Percentiles rank a stretch among this genome's conserved stretches.
phyloP scores from a whole-genome alignment of 2,797 vertebrate genomes.

The Gadopsis bispinosus region DNA sequence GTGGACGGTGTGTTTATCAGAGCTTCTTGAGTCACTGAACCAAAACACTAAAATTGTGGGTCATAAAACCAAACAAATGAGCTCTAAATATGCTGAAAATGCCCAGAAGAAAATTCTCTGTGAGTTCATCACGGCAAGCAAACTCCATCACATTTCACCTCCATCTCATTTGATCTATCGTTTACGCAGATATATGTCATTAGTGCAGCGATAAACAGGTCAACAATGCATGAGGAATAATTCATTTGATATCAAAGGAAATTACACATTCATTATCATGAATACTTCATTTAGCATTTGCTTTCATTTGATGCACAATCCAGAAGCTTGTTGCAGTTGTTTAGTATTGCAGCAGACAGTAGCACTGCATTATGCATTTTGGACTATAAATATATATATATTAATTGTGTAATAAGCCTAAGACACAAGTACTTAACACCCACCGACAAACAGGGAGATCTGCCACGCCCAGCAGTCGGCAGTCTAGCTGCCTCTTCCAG shows the following conservation, averaged over 20 bases:
- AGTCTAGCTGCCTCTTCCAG: conserved; percentile 27
- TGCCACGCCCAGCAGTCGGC: conserved; percentile 21
- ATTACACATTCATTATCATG: background rate
- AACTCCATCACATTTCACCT: background rate
- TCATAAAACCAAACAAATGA: background rate
- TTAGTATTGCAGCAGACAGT: background rate
- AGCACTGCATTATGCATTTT: background rate
- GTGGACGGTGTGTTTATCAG: too few species aligned
- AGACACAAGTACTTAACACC: conserved; percentile 17
- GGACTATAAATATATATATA: too few species aligned
- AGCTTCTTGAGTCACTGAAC: too few species aligned
- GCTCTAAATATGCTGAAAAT: background rate
- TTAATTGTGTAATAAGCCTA: background rate
- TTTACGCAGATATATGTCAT: background rate
- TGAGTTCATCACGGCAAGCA: background rate
- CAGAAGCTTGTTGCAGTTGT: background rate
- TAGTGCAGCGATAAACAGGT: background rate
- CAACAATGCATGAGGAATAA: background rate
- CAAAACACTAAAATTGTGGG: too few species aligned
- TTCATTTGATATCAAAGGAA: background rate
- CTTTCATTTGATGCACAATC: background rate
- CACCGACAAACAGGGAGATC: conserved; percentile 18
- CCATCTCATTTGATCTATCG: background rate
- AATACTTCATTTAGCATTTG: background rate
- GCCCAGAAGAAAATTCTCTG: background rate